Percentiles rank a stretch among this genome's conserved stretches.
Conservation (phyloP, 2,113 vertebrate species). For the Rafetus swinhoei region DNA sequence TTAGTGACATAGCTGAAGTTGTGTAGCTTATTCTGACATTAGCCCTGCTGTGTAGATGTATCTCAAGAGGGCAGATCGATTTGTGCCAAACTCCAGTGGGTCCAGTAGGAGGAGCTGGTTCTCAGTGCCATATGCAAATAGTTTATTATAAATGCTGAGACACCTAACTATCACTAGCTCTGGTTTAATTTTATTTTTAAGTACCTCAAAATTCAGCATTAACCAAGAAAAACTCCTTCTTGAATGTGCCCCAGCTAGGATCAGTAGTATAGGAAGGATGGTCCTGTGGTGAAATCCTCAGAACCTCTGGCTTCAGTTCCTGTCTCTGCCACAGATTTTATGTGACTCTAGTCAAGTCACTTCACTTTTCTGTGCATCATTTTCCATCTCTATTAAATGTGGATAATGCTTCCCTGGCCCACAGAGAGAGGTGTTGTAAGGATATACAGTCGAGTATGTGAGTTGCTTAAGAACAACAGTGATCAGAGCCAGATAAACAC, state of each 20-base stretch:
- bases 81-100: neutral
- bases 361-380: neutral
- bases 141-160: constrained; percentile 28
- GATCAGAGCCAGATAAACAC: neutral
- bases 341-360: neutral
- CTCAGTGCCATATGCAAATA: neutral
- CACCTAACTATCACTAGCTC: neutral
- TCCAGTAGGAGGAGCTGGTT: neutral
- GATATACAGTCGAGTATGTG: neutral
- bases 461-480: neutral
- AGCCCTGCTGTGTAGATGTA: no score
- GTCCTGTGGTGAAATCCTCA: neutral
- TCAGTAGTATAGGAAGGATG: neutral
- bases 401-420: neutral
- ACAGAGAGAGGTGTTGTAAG: neutral
- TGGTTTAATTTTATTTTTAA: neutral
- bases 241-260: neutral
- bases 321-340: constrained; percentile 10
- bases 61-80: neutral
- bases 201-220: neutral
- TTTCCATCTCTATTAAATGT: constrained; percentile 26
- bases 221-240: neutral
- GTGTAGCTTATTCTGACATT: no score
- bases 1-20: no score
- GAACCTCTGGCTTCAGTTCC: constrained; percentile 12